A percentile compares a stretch with the other conserved stretches of the same genome.
Evolutionary conservation across 2,797 vertebrate genomes (phyloP).

Genomic region (Microctenopoma steveboyesi): DNA sequence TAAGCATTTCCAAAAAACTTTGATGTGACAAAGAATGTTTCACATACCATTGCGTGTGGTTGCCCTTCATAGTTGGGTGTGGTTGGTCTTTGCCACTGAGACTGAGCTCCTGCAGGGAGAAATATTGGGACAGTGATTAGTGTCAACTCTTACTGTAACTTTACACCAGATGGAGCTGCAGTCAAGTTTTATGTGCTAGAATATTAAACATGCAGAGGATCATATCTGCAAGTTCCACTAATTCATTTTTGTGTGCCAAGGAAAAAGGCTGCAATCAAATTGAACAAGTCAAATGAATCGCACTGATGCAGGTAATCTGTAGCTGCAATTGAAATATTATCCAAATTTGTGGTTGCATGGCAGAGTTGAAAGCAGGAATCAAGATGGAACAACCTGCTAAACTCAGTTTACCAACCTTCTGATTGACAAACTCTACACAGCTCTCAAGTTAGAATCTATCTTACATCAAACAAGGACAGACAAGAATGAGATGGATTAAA

Average conservation of each 20-base stretch:
- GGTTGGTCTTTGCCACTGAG: constrained; percentile 94
- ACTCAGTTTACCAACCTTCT: constrained; percentile 32
- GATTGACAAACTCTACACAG: constrained; percentile 14
- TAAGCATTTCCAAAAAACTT: constrained; percentile 11
- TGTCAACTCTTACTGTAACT: constrained; percentile 19
- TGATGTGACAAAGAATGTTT: constrained; percentile 14
- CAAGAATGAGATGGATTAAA: not conserved
- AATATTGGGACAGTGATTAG: constrained; percentile 28
- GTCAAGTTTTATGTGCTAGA: constrained; percentile 38
- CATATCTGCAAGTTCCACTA: constrained; percentile 27
- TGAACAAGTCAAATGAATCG: constrained; percentile 35
- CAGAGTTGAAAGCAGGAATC: constrained; percentile 11
- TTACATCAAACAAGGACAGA: not conserved
- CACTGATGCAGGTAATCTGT: constrained; percentile 20
- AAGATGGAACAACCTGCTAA: constrained; percentile 32
- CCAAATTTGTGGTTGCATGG: constrained; percentile 23
- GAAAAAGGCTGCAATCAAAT: constrained; percentile 52
- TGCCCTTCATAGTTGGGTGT: constrained; percentile 94
- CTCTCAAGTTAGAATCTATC: not conserved
- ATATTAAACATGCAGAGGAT: constrained; percentile 37
- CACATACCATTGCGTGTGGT: constrained; percentile 91
- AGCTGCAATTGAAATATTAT: constrained; percentile 25
- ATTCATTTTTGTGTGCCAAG: constrained; percentile 38
- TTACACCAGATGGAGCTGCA: constrained; percentile 78
- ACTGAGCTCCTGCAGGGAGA: constrained; percentile 83